Conservation (phyloP, 1,140 invertebrate species). For the Ceratina calcarata region DNA sequence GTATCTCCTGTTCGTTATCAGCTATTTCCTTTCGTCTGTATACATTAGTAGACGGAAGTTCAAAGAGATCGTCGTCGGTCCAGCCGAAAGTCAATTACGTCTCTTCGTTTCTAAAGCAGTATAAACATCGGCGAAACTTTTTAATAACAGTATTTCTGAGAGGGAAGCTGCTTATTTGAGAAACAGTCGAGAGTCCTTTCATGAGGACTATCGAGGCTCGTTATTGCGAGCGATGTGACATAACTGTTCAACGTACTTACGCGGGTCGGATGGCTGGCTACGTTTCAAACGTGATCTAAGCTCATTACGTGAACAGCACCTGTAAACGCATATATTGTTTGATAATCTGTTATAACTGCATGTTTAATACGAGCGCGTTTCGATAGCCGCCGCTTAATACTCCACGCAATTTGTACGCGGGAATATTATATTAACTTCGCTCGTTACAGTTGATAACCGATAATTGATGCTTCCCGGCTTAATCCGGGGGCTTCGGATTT, state of each 20-base stretch:
- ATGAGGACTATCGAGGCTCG: too few relatives aligned
- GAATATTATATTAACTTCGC: conserved; percentile 25
- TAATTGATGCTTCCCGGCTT: conserved; percentile 32
- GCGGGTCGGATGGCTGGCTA: background rate
- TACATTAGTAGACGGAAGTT: too few relatives aligned
- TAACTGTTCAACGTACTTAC: background rate
- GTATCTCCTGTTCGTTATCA: too few relatives aligned
- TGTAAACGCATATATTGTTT: background rate
- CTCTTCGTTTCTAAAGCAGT: too few relatives aligned
- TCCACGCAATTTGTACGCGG: background rate
- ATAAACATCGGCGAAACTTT: too few relatives aligned
- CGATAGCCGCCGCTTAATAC: background rate
- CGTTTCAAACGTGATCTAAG: background rate
- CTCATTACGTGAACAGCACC: background rate
- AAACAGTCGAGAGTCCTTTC: too few relatives aligned
- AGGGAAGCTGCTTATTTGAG: too few relatives aligned
- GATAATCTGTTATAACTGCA: background rate
- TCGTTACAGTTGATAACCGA: conserved; percentile 26
- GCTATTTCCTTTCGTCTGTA: too few relatives aligned
- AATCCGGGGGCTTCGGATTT: background rate
- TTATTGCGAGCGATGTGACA: too few relatives aligned
- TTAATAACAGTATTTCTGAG: too few relatives aligned
- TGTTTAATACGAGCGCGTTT: background rate
- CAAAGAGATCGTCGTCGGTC: too few relatives aligned
- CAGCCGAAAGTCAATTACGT: too few relatives aligned